These are phyloP conservation scores for Xanthorhoe designata DNA, from an alignment of 2,888 invertebrate species.

Conservation along the genomic window DNA sequence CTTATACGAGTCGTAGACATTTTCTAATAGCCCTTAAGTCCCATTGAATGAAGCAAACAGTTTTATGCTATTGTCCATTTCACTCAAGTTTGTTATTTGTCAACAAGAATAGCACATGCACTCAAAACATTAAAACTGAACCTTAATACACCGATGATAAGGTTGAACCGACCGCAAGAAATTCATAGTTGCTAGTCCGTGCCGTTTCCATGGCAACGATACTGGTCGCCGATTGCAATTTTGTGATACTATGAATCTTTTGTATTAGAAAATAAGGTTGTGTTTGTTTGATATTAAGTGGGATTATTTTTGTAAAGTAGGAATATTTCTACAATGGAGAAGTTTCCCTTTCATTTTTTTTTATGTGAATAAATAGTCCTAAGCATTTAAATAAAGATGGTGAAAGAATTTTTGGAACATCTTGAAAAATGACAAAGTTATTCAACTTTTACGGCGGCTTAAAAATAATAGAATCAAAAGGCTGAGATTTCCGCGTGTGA, in stretches of 20 bases:
- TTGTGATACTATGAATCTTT: constrained; percentile 41
- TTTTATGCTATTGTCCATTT: constrained; percentile 79
- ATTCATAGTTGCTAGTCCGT: constrained; percentile 60
- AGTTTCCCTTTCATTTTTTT: no score
- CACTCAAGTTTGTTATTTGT: constrained; percentile 67
- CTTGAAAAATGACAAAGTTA: no score
- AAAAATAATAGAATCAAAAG: no score
- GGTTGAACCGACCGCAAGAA: constrained; percentile 33
- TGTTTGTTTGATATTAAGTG: constrained; percentile 18
- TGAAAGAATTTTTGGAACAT: no score
- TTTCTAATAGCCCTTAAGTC: constrained; percentile 79
- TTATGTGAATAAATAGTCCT: no score
- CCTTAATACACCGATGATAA: constrained; percentile 34
- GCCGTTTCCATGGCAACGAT: constrained; percentile 73
- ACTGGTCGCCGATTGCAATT: constrained; percentile 56
- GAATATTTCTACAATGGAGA: constrained; percentile 56
- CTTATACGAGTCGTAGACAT: constrained; percentile 72
- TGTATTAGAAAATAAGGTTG: constrained; percentile 22
- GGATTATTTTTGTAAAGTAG: constrained; percentile 38
- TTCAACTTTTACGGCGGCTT: no score
- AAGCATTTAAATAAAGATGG: no score
- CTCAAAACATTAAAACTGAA: constrained; percentile 41
- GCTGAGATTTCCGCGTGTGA: no score
- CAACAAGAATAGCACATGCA: constrained; percentile 49
- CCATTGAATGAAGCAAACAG: constrained; percentile 78